Base-by-base conservation (phyloP, 2,113 vertebrate species). In the Mionectes macconnelli region DNA sequence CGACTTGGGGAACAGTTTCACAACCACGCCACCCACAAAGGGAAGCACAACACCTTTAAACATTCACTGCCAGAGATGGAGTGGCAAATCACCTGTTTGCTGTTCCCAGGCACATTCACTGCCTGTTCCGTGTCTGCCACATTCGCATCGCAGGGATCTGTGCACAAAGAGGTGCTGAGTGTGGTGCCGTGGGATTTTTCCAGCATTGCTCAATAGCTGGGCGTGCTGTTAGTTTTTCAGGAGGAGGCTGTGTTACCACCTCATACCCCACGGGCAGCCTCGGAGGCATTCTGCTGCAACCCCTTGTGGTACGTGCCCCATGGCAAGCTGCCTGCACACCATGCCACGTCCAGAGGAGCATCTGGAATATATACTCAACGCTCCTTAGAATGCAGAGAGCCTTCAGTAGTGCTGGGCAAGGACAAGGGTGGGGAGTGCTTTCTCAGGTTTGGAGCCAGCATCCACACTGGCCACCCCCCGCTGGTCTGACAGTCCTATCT, bases 41-140 rank as follows among this genome's bases (percentile, higher is more conserved):
- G 70, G n/a, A 79, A 90, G 17, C 42, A 23, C 25, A 59, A 30
- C 40, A 25, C 0, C 0, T 69, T 86, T 25, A 14, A 79, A 72
- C 6, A 37, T 52, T 28, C 72, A 28, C n/a, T 50, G 64, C 14
- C 20, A 25, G 45, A 0, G 0, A 13, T 14, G 16, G 44, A 52
- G 68, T 19, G 55, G n/a, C 55, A 89, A 91, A 69, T 84, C 55
- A 66, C 67, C 40, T 23, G 28, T 44, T 47, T 31, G 55, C 37
- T 69, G 55, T 81, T 87, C 53, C 72, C 63, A 88, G 52, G 11
- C 47, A 24, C 14, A 9, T 40, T 33, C 20, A 17, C 10, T 4
- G 28, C 62, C 39, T 53, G 66, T 21, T 50, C 79, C 4, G 0
- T 19, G 17, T 6, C 66, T 50, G 69, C 75, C 56, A n/a, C 33